These are phyloP conservation scores for Amblyopsis hoosieri DNA, from an alignment of 2,797 vertebrate species.

Conservation along the genomic window DNA sequence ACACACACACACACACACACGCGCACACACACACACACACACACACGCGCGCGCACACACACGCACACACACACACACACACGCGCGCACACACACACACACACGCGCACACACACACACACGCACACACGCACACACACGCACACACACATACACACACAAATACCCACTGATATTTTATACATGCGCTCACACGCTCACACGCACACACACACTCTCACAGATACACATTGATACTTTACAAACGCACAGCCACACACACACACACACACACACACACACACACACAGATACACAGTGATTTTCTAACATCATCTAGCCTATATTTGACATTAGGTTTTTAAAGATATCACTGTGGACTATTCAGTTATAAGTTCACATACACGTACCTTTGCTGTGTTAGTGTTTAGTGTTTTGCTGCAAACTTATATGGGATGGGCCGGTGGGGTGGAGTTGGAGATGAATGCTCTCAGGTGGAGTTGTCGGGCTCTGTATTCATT, in stretches of 20 bases:
- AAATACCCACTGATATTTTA: too few species aligned
- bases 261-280: background rate
- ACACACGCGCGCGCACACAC: background rate
- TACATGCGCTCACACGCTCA: background rate
- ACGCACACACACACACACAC: background rate
- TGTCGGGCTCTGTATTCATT: too few species aligned
- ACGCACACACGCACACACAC: background rate
- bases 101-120: background rate
- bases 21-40: background rate
- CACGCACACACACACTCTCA: background rate
- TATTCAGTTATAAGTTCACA: too few species aligned
- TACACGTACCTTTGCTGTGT: too few species aligned
- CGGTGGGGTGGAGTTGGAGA: too few species aligned
- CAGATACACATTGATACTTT: background rate
- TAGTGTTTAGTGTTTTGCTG: too few species aligned
- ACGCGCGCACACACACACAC: constrained; percentile 5
- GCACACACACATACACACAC: constrained; percentile 4
- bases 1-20: background rate
- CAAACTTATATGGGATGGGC: too few species aligned
- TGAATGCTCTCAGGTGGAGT: too few species aligned
- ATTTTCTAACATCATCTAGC: too few species aligned
- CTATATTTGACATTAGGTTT: too few species aligned
- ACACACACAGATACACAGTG: background rate
- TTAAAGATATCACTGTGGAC: too few species aligned
- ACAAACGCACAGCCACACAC: too few species aligned